A percentile compares a stretch with the other conserved stretches of the same genome.
Conservation (phyloP, 1,140 invertebrate genomes). For the Pectinophora gossypiella region DNA sequence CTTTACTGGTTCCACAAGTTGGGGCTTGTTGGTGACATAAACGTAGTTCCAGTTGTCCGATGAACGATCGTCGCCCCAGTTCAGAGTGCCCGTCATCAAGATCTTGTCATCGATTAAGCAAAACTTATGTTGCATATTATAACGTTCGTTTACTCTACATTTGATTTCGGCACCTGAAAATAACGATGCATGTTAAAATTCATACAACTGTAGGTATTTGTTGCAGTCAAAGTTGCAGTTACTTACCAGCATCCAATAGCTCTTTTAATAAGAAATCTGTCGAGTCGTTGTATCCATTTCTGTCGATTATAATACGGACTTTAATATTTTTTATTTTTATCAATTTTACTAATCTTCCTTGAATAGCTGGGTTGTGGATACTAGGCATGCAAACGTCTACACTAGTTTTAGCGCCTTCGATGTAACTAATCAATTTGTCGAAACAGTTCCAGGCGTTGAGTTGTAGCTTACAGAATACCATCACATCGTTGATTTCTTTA, state of each 20-base stretch:
- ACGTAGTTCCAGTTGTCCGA: slow-evolving; percentile 68
- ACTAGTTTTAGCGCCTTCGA: slow-evolving; percentile 48
- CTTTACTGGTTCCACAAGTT: slow-evolving; percentile 54
- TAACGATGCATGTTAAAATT: too few relatives aligned
- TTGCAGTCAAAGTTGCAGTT: not conserved
- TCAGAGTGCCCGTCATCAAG: slow-evolving; percentile 63
- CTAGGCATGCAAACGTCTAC: slow-evolving; percentile 65
- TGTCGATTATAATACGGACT: slow-evolving; percentile 56
- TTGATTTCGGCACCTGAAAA: slow-evolving; percentile 63
- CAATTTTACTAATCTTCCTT: slow-evolving; percentile 48
- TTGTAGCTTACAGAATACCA: slow-evolving; percentile 69
- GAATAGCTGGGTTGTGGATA: slow-evolving; percentile 64
- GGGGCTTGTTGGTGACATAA: slow-evolving; percentile 56
- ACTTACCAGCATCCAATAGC: slow-evolving; percentile 55
- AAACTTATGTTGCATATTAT: slow-evolving; percentile 64
- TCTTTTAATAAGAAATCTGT: slow-evolving; percentile 59
- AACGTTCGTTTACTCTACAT: slow-evolving; percentile 42
- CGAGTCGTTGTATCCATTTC: slow-evolving; percentile 50
- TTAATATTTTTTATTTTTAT: slow-evolving; percentile 53
- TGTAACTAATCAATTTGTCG: slow-evolving; percentile 60
- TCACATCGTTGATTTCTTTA: slow-evolving; percentile 62
- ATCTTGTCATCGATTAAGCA: slow-evolving; percentile 61
- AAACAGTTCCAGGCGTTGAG: slow-evolving; percentile 62
- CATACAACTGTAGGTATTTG: not conserved
- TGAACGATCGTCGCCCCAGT: slow-evolving; percentile 64